These are phyloP conservation scores for Paraescarpia echinospica DNA, from an alignment of 1,140 invertebrate species.

Conservation along the genomic window DNA sequence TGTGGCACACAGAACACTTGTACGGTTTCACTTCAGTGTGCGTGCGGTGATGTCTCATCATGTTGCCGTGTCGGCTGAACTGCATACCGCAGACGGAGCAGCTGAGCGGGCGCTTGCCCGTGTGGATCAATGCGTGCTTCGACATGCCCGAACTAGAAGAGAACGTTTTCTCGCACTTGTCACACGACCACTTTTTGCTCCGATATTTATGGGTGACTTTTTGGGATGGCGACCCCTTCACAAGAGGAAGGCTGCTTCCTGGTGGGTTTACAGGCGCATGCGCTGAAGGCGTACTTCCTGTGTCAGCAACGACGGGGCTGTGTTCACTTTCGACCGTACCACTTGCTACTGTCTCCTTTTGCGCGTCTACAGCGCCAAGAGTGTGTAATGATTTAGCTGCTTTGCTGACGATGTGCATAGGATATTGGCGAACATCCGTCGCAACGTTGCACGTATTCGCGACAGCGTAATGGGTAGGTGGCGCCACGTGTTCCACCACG, in stretches of 20 bases:
- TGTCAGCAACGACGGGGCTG: background rate
- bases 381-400: background rate
- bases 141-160: constrained; percentile 66
- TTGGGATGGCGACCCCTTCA: background rate
- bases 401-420: background rate
- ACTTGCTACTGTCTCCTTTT: background rate
- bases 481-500: background rate
- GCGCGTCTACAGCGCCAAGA: background rate
- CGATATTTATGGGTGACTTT: background rate
- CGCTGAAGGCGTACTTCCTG: background rate
- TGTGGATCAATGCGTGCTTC: constrained; percentile 66
- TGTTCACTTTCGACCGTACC: background rate
- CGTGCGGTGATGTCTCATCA: constrained; percentile 95
- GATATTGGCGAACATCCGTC: background rate
- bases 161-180: constrained; percentile 51
- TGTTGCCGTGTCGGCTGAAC: constrained; percentile 89
- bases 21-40: constrained; percentile 64
- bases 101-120: constrained; percentile 72
- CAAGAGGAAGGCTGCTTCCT: background rate
- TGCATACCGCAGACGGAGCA: constrained; percentile 89
- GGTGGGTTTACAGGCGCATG: background rate
- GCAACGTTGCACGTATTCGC: background rate
- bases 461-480: background rate
- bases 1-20: constrained; percentile 56
- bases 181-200: background rate